phyloP scores from a whole-genome alignment of 1,140 invertebrate species.

The Drosophila kanapiae region DNA sequence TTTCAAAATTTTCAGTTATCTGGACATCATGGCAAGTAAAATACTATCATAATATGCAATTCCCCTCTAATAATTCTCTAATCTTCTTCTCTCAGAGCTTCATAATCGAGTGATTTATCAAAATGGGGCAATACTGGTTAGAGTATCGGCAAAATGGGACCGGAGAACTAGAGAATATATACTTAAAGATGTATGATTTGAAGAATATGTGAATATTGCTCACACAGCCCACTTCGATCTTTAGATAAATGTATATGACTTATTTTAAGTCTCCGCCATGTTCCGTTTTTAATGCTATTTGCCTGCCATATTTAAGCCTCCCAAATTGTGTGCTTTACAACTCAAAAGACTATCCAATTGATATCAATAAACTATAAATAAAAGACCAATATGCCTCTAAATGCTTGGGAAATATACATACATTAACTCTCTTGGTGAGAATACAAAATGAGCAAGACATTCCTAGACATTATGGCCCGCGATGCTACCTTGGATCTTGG shows the following conservation, averaged over 20 bases:
- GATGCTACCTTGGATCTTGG: constrained; percentile 15
- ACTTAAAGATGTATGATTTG: neutral
- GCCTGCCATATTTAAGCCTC: neutral
- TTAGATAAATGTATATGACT: neutral
- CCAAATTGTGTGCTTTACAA: neutral
- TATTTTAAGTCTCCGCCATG: neutral
- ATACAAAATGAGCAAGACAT: neutral
- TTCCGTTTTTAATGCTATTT: neutral
- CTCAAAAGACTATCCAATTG: neutral
- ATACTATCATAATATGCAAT: neutral
- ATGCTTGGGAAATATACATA: neutral
- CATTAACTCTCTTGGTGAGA: neutral
- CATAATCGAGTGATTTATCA: too few relatives aligned
- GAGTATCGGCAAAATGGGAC: neutral
- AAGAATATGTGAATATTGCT: neutral
- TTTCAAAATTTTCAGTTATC: neutral
- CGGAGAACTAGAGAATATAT: neutral
- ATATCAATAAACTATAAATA: neutral
- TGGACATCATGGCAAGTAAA: neutral
- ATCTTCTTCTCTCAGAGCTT: too few relatives aligned
- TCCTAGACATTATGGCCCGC: neutral
- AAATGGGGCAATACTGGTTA: neutral
- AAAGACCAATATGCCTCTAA: neutral
- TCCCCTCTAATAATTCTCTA: neutral
- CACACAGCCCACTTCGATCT: neutral